phyloP scores from a whole-genome alignment of 1,140 invertebrate species.

The Orchesella cincta region DNA sequence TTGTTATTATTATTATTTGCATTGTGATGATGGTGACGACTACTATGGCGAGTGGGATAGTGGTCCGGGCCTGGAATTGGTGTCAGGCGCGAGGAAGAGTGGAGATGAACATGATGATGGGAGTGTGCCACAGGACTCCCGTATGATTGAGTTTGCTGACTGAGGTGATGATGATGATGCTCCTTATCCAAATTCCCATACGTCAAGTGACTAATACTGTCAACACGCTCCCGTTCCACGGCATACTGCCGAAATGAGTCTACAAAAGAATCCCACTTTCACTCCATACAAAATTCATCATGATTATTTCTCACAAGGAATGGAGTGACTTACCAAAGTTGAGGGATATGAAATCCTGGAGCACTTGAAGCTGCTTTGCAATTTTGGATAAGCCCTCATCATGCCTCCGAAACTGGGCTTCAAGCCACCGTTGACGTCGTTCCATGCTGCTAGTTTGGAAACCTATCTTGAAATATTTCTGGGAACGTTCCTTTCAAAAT shows the following conservation, averaged over 20 bases:
- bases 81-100: neutral
- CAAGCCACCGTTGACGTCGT: slow-evolving; percentile 1
- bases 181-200: neutral
- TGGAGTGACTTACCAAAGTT: slow-evolving; percentile 15
- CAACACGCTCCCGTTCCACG: neutral
- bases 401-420: slow-evolving; percentile 13
- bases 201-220: neutral
- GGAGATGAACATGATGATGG: neutral
- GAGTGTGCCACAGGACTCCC: neutral
- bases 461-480: neutral
- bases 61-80: slow-evolving; percentile 1
- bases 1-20: no score
- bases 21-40: no score
- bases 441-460: neutral
- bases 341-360: slow-evolving; percentile 11
- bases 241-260: slow-evolving; percentile 11
- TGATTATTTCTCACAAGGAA: neutral
- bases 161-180: neutral
- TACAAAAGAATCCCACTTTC: neutral
- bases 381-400: slow-evolving; percentile 18
- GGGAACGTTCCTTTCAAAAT: no score
- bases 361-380: slow-evolving; percentile 5
- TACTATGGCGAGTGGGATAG: neutral
- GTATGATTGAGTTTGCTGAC: no score
- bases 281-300: neutral